Evolutionary conservation across 2,888 invertebrate genomes (phyloP).

Genomic region (Pristionchus japonicus): DNA sequence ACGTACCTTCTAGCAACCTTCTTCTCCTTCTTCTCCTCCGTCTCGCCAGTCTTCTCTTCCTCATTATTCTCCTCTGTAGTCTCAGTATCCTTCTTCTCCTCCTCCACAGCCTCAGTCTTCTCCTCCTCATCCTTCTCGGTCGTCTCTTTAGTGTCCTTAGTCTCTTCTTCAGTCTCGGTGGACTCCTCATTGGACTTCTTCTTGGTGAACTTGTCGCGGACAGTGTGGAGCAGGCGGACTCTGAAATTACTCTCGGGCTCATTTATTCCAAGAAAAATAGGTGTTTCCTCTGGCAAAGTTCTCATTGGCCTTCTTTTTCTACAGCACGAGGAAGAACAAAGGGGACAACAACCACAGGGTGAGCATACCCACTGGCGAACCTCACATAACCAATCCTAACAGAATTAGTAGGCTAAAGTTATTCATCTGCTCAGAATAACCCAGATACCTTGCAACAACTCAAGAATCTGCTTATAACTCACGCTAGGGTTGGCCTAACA

Average conservation of each 20-base stretch:
- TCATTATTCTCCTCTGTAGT: neutral
- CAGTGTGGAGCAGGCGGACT: neutral
- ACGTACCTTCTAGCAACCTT: neutral
- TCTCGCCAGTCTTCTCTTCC: neutral
- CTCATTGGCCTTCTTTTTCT: too few relatives aligned
- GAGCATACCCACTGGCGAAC: neutral
- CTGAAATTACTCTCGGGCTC: too few relatives aligned
- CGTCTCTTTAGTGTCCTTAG: neutral
- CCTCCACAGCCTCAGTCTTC: neutral
- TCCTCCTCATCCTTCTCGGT: neutral
- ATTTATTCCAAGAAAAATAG: too few relatives aligned
- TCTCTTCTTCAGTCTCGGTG: neutral
- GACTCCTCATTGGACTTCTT: neutral
- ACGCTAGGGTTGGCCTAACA: too few relatives aligned
- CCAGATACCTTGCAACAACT: too few relatives aligned
- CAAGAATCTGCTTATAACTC: too few relatives aligned
- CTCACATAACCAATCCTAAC: neutral
- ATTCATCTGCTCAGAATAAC: too few relatives aligned
- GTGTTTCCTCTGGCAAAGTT: too few relatives aligned
- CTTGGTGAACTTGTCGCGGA: neutral
- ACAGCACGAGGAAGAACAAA: too few relatives aligned
- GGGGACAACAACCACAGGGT: too few relatives aligned
- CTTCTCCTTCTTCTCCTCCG: neutral
- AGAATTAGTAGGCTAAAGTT: too few relatives aligned
- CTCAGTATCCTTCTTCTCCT: neutral